These are phyloP conservation scores for Phlogophora meticulosa DNA, from an alignment of 2,888 invertebrate genomes.

Conservation along the genomic window DNA sequence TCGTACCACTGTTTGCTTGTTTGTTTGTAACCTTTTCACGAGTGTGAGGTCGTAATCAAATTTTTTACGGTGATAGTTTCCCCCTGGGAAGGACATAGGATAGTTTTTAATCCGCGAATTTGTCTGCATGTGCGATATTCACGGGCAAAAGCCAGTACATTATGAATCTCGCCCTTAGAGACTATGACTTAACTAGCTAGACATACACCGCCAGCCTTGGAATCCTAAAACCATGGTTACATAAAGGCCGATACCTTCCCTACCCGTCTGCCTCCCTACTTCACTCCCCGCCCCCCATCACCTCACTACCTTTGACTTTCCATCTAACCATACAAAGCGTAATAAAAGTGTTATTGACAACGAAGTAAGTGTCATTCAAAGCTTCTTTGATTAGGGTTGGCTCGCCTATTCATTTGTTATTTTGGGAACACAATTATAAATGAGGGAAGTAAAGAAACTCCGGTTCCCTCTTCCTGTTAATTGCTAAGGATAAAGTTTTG, in stretches of 20 bases:
- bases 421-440: conserved; percentile 16
- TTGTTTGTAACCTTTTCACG: no score
- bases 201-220: neutral
- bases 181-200: neutral
- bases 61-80: no score
- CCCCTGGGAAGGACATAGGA: no score
- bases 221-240: neutral
- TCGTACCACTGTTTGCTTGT: no score
- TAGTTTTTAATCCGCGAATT: no score
- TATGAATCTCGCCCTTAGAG: no score
- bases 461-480: neutral
- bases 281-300: neutral
- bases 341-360: conserved; percentile 58
- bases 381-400: conserved; percentile 52
- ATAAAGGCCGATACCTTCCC: neutral
- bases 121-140: no score
- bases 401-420: conserved; percentile 17
- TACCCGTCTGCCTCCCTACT: conserved; percentile 2
- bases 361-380: conserved; percentile 52
- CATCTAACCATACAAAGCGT: conserved; percentile 45
- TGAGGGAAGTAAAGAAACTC: neutral
- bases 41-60: no score
- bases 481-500: neutral
- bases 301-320: conserved; percentile 40
- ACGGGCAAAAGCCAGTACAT: no score